phyloP scores from a whole-genome alignment of 2,113 vertebrate species.

The Tamias sibiricus region DNA sequence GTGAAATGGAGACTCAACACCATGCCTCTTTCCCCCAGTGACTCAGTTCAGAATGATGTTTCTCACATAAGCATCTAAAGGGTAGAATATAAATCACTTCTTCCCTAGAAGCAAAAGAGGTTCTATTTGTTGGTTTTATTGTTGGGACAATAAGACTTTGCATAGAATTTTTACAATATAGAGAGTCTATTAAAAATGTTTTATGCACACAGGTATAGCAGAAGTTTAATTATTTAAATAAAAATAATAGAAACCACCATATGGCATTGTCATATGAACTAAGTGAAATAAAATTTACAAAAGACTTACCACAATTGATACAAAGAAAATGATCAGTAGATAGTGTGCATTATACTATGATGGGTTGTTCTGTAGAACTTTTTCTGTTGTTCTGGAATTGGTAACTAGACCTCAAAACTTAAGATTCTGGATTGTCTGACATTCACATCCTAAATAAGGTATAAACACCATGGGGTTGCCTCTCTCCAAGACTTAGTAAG shows the following conservation, averaged over 20 bases:
- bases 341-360: background rate
- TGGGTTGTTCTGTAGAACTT: background rate
- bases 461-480: background rate
- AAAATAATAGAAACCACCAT: constrained; percentile 18
- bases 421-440: background rate
- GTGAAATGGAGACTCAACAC: background rate
- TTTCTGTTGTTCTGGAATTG: background rate
- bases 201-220: background rate
- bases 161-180: background rate
- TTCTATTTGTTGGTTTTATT: background rate
- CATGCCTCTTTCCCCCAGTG: background rate
- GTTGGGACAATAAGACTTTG: background rate
- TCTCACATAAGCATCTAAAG: background rate
- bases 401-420: background rate
- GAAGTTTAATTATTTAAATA: background rate
- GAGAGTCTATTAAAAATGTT: background rate
- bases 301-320: background rate
- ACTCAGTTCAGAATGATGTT: background rate
- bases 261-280: background rate
- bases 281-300: background rate
- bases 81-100: background rate
- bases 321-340: background rate
- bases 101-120: background rate
- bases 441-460: background rate
- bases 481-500: background rate